A percentile compares a stretch with the other conserved stretches of the same genome.
Evolutionary conservation across 2,888 invertebrate species (phyloP).

Genomic region (Chymomyza procnemis): DNA sequence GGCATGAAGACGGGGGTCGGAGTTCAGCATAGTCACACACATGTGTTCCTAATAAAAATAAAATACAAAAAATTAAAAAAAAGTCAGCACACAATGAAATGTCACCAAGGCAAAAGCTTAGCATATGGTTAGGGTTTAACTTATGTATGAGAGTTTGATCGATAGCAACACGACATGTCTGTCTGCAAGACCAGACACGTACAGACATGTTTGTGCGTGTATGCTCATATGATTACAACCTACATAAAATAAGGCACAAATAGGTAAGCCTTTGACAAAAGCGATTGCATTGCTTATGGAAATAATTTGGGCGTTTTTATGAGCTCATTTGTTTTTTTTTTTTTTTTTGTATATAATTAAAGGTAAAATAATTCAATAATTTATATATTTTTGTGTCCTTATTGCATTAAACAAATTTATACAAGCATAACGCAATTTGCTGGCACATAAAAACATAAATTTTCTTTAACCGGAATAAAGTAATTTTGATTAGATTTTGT

Average conservation of each 20-base stretch:
- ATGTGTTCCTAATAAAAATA: constrained; percentile 43
- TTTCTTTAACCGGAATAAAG: not conserved
- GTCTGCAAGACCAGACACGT: not conserved
- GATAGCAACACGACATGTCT: constrained; percentile 51
- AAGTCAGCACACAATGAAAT: constrained; percentile 49
- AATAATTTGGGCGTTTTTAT: not conserved
- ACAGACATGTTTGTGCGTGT: constrained; percentile 21
- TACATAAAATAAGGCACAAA: not conserved
- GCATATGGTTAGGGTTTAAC: constrained; percentile 29
- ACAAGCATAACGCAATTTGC: not conserved
- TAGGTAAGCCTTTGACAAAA: not conserved
- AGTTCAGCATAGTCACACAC: constrained; percentile 53
- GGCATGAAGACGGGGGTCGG: not conserved
- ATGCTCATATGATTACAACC: constrained; percentile 33
- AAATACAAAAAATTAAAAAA: not conserved
- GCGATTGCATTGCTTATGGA: not conserved
- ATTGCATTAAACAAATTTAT: not conserved
- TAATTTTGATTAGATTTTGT: too few species aligned
- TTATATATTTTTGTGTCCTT: not conserved
- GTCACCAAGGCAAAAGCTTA: constrained; percentile 48
- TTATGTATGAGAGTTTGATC: constrained; percentile 53
- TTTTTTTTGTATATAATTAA: too few species aligned
- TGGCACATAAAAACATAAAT: not conserved
- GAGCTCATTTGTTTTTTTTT: not conserved
- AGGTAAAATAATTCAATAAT: not conserved